A percentile compares a stretch with the other conserved stretches of the same genome.
These are phyloP conservation scores for Campylomormyrus tamandua DNA, from an alignment of 2,113 vertebrate genomes.

Conservation along the genomic window DNA sequence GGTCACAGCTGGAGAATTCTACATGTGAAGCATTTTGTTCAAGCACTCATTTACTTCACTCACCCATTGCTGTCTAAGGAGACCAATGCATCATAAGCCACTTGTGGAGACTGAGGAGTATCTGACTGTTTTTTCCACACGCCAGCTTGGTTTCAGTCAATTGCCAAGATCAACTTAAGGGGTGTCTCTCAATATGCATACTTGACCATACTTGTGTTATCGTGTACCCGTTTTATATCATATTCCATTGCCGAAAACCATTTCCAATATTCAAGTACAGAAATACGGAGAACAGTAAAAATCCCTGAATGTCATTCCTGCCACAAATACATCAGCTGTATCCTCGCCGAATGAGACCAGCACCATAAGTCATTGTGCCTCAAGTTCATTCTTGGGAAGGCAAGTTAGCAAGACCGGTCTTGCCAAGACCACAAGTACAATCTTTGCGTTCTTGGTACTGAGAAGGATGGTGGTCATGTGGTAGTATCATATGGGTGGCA, in stretches of 20 bases:
- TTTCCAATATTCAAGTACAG: not conserved
- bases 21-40: not conserved
- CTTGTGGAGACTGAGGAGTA: not conserved
- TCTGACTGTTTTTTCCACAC: not conserved
- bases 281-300: not conserved
- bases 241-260: not conserved
- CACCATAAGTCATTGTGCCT: not conserved
- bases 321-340: not conserved
- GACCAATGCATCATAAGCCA: not conserved
- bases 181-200: not conserved
- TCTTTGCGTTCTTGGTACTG: not conserved
- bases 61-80: not conserved
- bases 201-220: not conserved
- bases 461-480: not conserved
- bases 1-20: not conserved
- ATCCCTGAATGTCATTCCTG: not conserved
- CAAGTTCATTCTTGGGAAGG: not conserved
- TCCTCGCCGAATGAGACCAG: not conserved
- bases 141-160: conserved; percentile 27
- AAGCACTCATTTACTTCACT: not conserved
- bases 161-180: conserved; percentile 19
- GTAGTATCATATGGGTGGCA: not conserved
- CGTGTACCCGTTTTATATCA: not conserved
- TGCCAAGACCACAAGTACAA: not conserved
- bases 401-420: not conserved